phyloP scores from a whole-genome alignment of 2,797 vertebrate genomes.

The Artibeus lituratus region DNA sequence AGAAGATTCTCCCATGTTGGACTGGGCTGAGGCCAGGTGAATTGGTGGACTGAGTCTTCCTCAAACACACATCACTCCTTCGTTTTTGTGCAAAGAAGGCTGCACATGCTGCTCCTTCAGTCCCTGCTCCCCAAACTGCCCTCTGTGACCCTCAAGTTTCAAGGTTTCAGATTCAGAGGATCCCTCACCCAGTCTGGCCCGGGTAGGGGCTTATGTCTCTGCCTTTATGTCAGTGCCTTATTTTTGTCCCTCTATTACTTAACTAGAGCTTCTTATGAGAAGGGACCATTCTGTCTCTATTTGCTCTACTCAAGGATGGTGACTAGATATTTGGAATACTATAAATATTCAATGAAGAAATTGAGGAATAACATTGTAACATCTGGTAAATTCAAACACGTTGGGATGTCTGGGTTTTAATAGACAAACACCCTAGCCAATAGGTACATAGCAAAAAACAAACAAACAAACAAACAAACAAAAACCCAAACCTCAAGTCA shows the following conservation, averaged over 20 bases:
- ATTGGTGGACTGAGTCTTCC: neutral
- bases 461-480: neutral
- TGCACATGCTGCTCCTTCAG: neutral
- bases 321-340: neutral
- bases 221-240: neutral
- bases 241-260: neutral
- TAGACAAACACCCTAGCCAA: neutral
- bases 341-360: neutral
- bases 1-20: neutral
- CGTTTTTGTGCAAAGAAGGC: neutral
- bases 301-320: neutral
- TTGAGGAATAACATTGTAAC: neutral
- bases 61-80: neutral
- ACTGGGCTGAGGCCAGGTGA: neutral
- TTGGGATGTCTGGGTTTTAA: neutral
- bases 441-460: neutral
- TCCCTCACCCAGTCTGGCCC: neutral
- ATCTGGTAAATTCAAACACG: neutral
- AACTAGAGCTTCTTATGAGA: neutral
- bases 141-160: neutral
- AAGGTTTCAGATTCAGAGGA: neutral
- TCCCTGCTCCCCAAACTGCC: rapidly evolving
- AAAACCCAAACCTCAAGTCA: neutral
- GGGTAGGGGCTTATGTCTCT: neutral
- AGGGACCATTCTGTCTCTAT: neutral